These are phyloP conservation scores for Ceryle rudis DNA, from an alignment of 2,797 vertebrate genomes.

Conservation along the genomic window DNA sequence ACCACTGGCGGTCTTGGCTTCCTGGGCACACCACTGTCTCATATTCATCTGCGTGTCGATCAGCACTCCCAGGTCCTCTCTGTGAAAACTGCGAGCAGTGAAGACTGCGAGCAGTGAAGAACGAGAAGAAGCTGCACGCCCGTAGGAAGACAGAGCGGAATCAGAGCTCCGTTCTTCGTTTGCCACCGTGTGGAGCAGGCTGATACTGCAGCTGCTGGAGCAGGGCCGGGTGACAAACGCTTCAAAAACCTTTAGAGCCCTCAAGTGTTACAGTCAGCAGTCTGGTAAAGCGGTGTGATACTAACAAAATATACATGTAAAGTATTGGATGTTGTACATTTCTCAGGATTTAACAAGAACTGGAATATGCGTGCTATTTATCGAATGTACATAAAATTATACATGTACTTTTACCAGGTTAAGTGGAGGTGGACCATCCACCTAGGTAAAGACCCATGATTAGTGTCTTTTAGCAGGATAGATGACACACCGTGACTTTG, in stretches of 20 bases:
- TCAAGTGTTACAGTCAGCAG: not conserved
- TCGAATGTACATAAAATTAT: not conserved
- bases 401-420: not conserved
- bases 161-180: not conserved
- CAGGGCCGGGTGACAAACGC: fast-evolving
- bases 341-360: not conserved
- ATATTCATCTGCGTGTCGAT: too few species aligned
- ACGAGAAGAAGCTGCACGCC: not conserved
- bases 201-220: not conserved
- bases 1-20: too few species aligned
- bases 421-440: not conserved
- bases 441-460: not conserved
- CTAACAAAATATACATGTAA: not conserved
- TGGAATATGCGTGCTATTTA: too few species aligned
- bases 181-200: not conserved
- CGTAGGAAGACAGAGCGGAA: not conserved
- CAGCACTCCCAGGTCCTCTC: too few species aligned
- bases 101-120: not conserved
- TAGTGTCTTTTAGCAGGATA: not conserved
- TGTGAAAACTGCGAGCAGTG: too few species aligned
- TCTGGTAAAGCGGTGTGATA: not conserved
- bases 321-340: not conserved
- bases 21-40: too few species aligned
- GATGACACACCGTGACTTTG: fast-evolving
- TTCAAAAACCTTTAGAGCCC: not conserved